Conservation (phyloP, 2,797 vertebrate species). For the Echeneis naucrates region DNA sequence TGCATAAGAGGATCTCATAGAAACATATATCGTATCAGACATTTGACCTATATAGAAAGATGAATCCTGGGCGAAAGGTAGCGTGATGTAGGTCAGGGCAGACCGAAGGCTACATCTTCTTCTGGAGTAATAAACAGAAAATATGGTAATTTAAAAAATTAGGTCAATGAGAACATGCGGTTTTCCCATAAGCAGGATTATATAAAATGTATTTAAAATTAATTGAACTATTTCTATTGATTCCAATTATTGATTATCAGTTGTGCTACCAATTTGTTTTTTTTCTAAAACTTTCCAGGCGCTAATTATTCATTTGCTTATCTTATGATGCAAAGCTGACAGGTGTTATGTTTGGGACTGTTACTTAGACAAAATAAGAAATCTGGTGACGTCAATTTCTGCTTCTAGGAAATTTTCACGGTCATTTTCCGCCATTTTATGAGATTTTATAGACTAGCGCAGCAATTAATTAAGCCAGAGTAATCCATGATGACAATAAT, state of each 20-base stretch:
- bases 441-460: neutral
- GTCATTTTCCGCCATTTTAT: neutral
- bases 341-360: neutral
- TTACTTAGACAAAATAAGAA: neutral
- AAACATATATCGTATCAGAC: conserved; percentile 58
- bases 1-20: conserved; percentile 52
- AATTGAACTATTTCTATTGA: too few relatives aligned
- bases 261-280: neutral
- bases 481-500: neutral
- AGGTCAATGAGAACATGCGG: conserved; percentile 37
- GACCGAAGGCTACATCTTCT: conserved; percentile 33
- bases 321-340: neutral
- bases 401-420: neutral
- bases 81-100: conserved; percentile 31
- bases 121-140: conserved; percentile 27
- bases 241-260: neutral
- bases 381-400: neutral
- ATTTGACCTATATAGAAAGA: conserved; percentile 72
- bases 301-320: neutral
- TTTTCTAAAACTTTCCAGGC: neutral
- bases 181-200: neutral
- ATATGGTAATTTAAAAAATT: conserved; percentile 47
- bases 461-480: neutral
- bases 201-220: neutral
- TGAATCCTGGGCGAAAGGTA: conserved; percentile 40